These are phyloP conservation scores for Platyura marginata DNA, from an alignment of 1,140 invertebrate species.

Conservation along the genomic window DNA sequence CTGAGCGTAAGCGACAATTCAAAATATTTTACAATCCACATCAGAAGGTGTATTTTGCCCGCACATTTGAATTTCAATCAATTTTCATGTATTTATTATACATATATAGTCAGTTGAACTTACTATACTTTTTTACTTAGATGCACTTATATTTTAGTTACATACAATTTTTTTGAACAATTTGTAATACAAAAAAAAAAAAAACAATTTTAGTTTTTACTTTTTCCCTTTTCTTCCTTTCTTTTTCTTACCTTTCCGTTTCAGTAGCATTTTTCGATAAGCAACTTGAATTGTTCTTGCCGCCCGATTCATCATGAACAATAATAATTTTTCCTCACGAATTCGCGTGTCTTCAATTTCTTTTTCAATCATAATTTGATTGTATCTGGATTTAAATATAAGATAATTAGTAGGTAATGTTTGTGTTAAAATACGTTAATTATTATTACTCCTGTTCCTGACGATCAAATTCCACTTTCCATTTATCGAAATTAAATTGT, in stretches of 20 bases:
- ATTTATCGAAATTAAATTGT: background rate
- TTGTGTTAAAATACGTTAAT: background rate
- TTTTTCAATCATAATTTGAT: constrained; percentile 3
- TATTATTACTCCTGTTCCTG: background rate
- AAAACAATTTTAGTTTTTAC: no score
- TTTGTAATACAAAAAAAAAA: no score
- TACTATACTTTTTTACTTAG: no score
- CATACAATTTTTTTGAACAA: no score
- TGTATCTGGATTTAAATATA: background rate
- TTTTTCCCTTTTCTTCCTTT: background rate
- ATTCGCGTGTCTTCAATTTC: background rate
- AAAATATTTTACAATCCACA: no score
- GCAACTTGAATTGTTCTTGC: constrained; percentile 1
- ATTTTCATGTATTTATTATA: no score
- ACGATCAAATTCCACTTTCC: background rate
- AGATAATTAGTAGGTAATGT: background rate
- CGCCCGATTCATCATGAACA: constrained; percentile 4
- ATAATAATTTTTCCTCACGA: background rate
- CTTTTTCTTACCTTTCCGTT: background rate
- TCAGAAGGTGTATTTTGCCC: no score
- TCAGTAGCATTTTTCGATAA: background rate
- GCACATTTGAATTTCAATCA: no score
- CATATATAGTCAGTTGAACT: no score
- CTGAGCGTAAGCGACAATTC: no score
- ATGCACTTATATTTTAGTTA: no score